Percentiles rank a stretch among this genome's conserved stretches.
These are phyloP conservation scores for Sinocyclocheilus anshuiensis DNA, from an alignment of 2,113 vertebrate genomes.

Conservation along the genomic window DNA sequence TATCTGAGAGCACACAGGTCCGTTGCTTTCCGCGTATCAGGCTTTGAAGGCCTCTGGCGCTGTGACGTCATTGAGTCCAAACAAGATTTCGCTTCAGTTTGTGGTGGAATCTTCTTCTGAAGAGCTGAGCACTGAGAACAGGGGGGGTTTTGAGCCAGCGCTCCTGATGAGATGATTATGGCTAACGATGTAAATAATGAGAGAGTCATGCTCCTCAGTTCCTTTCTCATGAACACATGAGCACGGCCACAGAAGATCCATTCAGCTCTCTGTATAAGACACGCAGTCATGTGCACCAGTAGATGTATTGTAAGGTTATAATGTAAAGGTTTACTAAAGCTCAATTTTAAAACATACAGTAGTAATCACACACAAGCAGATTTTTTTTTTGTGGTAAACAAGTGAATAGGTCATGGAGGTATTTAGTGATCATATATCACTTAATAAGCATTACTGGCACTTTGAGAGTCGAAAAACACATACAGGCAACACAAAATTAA, in stretches of 20 bases:
- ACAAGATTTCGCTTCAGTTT: slow-evolving; percentile 44
- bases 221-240: slow-evolving; percentile 11
- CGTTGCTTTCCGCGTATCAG: neutral
- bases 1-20: neutral
- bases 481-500: neutral
- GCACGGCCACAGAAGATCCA: neutral
- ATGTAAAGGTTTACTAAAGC: slow-evolving; percentile 7
- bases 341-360: neutral
- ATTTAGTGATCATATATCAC: neutral
- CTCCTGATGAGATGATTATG: slow-evolving; percentile 36
- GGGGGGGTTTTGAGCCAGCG: slow-evolving; percentile 41
- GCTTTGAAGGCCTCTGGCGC: neutral
- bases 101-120: slow-evolving; percentile 28
- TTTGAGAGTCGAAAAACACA: no score
- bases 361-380: neutral
- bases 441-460: no score
- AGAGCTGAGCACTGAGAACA: slow-evolving; percentile 38
- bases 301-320: neutral
- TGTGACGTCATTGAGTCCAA: slow-evolving; percentile 30
- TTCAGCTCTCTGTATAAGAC: slow-evolving; percentile 22
- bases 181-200: slow-evolving; percentile 39
- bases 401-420: neutral
- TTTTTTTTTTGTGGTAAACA: neutral
- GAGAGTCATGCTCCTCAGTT: slow-evolving; percentile 20
- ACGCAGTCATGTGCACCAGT: neutral